A percentile compares a stretch with the other conserved stretches of the same genome.
Evolutionary conservation across 2,113 vertebrate species (phyloP).

Genomic region (Paramormyrops kingsleyae): DNA sequence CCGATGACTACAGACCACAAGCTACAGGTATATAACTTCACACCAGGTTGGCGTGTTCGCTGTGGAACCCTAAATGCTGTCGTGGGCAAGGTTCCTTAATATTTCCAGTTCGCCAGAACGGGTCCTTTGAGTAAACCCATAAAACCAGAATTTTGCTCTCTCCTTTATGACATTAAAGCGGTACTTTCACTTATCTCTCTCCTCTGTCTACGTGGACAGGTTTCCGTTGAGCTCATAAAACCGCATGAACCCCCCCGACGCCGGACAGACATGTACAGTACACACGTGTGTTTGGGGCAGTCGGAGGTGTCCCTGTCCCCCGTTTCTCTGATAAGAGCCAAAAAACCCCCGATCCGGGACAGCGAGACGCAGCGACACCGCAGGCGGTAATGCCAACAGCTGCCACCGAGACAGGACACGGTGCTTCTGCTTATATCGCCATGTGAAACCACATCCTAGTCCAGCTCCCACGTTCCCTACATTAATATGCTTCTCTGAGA

Average conservation of each 20-base stretch:
- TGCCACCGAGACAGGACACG: background rate
- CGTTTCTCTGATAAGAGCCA: background rate
- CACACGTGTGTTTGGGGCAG: background rate
- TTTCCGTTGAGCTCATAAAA: background rate
- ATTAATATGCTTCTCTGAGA: background rate
- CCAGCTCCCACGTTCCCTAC: background rate
- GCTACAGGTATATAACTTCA: background rate
- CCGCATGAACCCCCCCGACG: background rate
- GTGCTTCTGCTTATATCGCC: background rate
- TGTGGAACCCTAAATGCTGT: background rate
- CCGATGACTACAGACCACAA: background rate
- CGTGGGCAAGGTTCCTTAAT: constrained; percentile 2
- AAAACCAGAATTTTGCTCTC: background rate
- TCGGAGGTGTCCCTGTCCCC: background rate
- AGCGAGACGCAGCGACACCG: background rate
- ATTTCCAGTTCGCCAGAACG: constrained; percentile 7
- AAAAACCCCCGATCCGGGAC: background rate
- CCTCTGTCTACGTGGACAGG: background rate
- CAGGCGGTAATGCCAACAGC: background rate
- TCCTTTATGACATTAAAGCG: background rate
- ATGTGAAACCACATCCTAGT: background rate
- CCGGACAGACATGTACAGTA: background rate
- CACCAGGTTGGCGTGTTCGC: background rate
- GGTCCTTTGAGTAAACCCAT: background rate
- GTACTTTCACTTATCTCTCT: background rate